Evolutionary conservation across 2,797 vertebrate genomes (phyloP).

Genomic region (Tragopan temminckii): DNA sequence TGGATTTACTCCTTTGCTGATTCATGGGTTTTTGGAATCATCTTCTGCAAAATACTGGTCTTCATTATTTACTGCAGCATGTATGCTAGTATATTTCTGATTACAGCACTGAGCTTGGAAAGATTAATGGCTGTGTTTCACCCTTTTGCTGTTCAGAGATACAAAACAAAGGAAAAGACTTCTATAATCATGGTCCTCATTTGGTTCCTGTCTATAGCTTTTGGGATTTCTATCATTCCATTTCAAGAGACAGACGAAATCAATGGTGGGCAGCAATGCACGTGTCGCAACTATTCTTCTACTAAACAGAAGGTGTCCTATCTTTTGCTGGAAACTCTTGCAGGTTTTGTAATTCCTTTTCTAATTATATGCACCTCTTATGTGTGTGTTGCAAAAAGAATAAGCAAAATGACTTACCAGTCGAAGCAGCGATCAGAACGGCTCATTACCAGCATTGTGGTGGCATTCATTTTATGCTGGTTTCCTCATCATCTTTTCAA

Average conservation of each 20-base stretch:
- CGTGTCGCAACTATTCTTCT: slow-evolving; percentile 79
- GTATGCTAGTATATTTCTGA: slow-evolving; percentile 90
- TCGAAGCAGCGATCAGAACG: slow-evolving; percentile 85
- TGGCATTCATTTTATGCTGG: slow-evolving; percentile 88
- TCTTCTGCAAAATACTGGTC: slow-evolving; percentile 82
- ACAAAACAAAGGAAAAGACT: slow-evolving; percentile 82
- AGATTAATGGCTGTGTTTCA: slow-evolving; percentile 86
- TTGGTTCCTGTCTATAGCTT: slow-evolving; percentile 84
- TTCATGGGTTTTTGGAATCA: slow-evolving; percentile 86
- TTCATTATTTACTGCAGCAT: slow-evolving; percentile 88
- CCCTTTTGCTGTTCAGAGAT: slow-evolving; percentile 83
- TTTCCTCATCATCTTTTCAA: slow-evolving; percentile 89
- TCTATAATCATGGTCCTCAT: slow-evolving; percentile 79
- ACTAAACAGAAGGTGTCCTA: slow-evolving; percentile 76
- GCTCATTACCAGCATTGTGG: slow-evolving; percentile 86
- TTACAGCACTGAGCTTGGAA: slow-evolving; percentile 89
- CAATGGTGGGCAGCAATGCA: slow-evolving; percentile 65
- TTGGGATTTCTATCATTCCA: slow-evolving; percentile 85
- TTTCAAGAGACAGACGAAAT: slow-evolving; percentile 78
- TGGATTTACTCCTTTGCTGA: slow-evolving; percentile 89
- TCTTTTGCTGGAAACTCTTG: slow-evolving; percentile 86
- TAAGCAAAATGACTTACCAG: slow-evolving; percentile 86
- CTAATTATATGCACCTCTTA: slow-evolving; percentile 86
- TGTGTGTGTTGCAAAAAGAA: slow-evolving; percentile 84
- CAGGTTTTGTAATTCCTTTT: slow-evolving; percentile 88